Evolutionary conservation across 1,140 invertebrate species (phyloP).

Genomic region (Argopecten irradians): DNA sequence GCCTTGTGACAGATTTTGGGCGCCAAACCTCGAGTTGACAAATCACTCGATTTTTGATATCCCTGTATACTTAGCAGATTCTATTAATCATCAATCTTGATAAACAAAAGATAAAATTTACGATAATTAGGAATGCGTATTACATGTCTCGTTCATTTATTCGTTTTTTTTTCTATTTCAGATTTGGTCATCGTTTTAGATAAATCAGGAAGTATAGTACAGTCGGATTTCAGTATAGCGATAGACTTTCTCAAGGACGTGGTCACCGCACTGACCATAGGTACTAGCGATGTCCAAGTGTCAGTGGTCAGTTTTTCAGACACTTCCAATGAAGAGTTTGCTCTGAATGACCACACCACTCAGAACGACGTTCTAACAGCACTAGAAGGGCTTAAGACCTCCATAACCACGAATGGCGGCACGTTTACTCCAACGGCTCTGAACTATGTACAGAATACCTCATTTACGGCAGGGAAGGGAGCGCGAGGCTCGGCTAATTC

Average conservation of each 20-base stretch:
- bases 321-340: not conserved
- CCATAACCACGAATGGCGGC: conserved; percentile 14
- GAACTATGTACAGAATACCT: conserved; percentile 28
- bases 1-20: too few species aligned
- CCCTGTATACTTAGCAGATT: too few species aligned
- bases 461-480: conserved; percentile 25
- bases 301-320: conserved; percentile 30
- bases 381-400: not conserved
- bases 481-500: conserved; percentile 24
- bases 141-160: too few species aligned
- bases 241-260: conserved; percentile 38
- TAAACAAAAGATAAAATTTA: too few species aligned
- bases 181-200: conserved; percentile 42
- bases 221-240: conserved; percentile 28
- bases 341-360: not conserved
- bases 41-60: too few species aligned
- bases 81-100: too few species aligned
- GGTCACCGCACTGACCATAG: conserved; percentile 26
- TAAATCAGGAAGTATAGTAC: conserved; percentile 30
- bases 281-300: conserved; percentile 25
- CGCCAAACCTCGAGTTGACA: too few species aligned
- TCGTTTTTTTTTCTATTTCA: conserved; percentile 24
- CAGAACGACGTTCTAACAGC: conserved; percentile 2
- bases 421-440: conserved; percentile 32
- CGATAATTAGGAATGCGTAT: too few species aligned